phyloP scores from a whole-genome alignment of 2,888 invertebrate species.

The Eupithecia tripunctaria region DNA sequence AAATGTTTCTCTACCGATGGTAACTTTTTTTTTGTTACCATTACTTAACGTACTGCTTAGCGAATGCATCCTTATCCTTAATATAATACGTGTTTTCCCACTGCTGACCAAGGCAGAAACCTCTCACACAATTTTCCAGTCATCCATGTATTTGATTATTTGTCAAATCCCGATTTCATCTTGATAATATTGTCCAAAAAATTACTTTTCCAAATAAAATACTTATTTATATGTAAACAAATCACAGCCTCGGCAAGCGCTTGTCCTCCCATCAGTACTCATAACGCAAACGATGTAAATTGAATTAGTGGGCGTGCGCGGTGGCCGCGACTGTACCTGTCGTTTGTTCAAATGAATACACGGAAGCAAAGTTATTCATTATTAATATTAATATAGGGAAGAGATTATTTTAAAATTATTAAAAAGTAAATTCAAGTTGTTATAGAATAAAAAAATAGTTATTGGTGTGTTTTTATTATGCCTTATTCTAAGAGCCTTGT shows the following conservation, averaged over 20 bases:
- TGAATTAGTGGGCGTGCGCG: constrained; percentile 69
- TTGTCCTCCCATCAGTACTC: constrained; percentile 54
- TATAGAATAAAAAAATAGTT: not conserved
- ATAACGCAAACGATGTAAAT: constrained; percentile 56
- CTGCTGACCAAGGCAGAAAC: not conserved
- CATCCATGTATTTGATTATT: not conserved
- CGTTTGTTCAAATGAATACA: constrained; percentile 50
- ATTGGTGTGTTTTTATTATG: too few relatives aligned
- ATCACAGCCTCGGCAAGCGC: constrained; percentile 31
- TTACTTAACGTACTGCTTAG: too few relatives aligned
- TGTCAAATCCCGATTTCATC: not conserved
- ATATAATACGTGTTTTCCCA: too few relatives aligned
- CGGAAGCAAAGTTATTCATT: constrained; percentile 36
- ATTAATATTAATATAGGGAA: not conserved
- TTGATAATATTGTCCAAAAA: not conserved
- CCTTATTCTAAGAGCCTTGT: too few relatives aligned
- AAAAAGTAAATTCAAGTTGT: not conserved
- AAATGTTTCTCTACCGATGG: too few relatives aligned
- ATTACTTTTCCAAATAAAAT: not conserved
- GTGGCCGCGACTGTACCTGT: constrained; percentile 47
- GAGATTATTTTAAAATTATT: not conserved
- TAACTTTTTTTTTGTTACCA: too few relatives aligned
- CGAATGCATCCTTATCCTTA: not conserved
- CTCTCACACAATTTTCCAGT: not conserved
- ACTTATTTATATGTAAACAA: not conserved